Conservation (phyloP, 2,888 invertebrate genomes). For the Mimumesa dahlbomi region DNA sequence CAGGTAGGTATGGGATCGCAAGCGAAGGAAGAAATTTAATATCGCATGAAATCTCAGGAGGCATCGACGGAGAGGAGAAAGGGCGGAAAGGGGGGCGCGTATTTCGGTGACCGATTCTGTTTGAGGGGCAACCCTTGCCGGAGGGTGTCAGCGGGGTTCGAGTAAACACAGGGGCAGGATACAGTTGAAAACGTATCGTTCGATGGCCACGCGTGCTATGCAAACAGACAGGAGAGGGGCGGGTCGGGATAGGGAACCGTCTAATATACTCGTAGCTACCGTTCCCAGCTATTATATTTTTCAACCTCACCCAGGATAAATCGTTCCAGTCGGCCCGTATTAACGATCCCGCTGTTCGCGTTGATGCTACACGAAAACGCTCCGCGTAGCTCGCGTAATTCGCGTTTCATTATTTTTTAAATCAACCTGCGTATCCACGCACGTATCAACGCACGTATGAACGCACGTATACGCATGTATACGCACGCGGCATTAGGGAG, state of each 20-base stretch:
- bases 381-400: too few species aligned
- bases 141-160: constrained; percentile 66
- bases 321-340: too few species aligned
- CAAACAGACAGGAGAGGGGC: too few species aligned
- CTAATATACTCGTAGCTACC: constrained; percentile 72
- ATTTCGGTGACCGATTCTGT: constrained; percentile 77
- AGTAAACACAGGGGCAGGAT: constrained; percentile 70
- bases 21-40: constrained; percentile 13
- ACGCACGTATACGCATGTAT: constrained; percentile 22
- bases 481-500: constrained; percentile 44
- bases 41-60: constrained; percentile 42
- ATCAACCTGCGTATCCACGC: too few species aligned
- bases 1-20: too few species aligned
- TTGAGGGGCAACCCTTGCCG: constrained; percentile 78
- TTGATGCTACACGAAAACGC: too few species aligned
- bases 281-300: too few species aligned
- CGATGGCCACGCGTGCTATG: constrained; percentile 76
- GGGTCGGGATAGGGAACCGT: too few species aligned
- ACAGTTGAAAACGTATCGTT: constrained; percentile 75
- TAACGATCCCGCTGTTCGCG: too few species aligned
- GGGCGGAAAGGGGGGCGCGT: constrained; percentile 55
- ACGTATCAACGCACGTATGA: constrained; percentile 14
- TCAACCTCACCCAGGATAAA: constrained; percentile 5
- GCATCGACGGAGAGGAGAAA: constrained; percentile 47
- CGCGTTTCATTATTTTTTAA: too few species aligned